Conservation (phyloP, 2,797 vertebrate species). For the Gallinago solitaria region DNA sequence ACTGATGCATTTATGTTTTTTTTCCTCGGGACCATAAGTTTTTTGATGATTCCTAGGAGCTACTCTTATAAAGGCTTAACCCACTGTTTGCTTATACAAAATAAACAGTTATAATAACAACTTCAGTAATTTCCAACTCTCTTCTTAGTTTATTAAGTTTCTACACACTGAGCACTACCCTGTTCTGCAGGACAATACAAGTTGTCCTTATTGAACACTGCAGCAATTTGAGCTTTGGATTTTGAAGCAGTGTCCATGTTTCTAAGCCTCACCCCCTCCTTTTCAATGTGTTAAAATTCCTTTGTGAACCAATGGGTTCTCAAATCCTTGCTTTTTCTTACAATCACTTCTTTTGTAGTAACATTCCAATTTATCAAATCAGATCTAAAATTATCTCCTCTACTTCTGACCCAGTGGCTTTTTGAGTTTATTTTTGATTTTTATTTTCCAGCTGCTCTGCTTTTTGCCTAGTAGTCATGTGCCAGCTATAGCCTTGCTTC, state of each 20-base stretch:
- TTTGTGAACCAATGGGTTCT: neutral
- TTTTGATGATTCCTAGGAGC: neutral
- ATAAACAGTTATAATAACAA: neutral
- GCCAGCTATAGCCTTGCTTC: neutral
- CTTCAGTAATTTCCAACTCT: constrained; percentile 16
- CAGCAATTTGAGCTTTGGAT: neutral
- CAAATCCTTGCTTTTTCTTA: neutral
- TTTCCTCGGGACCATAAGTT: neutral
- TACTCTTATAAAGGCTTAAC: neutral
- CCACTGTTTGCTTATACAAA: neutral
- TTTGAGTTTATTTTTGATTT: neutral
- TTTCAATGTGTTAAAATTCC: neutral
- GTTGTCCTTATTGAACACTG: neutral
- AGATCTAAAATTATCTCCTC: neutral
- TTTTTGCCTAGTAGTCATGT: neutral
- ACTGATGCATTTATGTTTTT: neutral
- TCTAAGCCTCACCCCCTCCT: neutral
- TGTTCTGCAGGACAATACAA: neutral
- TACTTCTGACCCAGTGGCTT: neutral
- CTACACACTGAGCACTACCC: neutral
- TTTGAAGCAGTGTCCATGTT: neutral
- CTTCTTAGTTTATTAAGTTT: neutral
- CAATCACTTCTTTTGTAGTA: neutral
- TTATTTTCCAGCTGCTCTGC: neutral
- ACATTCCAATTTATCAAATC: neutral